Conservation (phyloP, 1,140 invertebrate species). For the Centruroides vittatus region DNA sequence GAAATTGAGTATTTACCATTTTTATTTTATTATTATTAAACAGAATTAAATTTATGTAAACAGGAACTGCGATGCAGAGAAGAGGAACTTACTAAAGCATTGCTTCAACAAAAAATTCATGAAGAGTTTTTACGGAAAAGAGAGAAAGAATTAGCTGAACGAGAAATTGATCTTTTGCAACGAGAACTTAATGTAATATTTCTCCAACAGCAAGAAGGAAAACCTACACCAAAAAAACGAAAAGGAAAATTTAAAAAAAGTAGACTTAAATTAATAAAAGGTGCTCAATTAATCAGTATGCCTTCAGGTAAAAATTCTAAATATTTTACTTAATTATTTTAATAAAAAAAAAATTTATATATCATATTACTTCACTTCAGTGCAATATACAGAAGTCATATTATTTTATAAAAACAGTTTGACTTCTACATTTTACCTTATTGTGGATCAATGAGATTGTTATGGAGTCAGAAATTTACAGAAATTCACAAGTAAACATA, state of each 20-base stretch:
- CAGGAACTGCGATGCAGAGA: constrained; percentile 87
- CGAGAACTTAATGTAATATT: constrained; percentile 65
- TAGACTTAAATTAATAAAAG: constrained; percentile 57
- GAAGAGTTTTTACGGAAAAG: constrained; percentile 72
- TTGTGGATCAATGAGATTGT: no score
- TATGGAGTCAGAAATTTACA: no score
- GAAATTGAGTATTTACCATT: no score
- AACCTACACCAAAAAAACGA: constrained; percentile 69
- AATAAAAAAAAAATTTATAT: no score
- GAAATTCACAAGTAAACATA: no score
- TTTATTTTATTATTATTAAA: not conserved
- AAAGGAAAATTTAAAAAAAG: constrained; percentile 75
- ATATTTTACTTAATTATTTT: no score
- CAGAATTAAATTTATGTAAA: constrained; percentile 13
- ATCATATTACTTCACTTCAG: no score
- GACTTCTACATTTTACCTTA: no score
- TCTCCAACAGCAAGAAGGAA: constrained; percentile 42
- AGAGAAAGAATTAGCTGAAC: constrained; percentile 68
- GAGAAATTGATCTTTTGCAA: constrained; percentile 76
- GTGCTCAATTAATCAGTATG: constrained; percentile 67
- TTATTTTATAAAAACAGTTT: no score
- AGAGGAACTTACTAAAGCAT: constrained; percentile 72
- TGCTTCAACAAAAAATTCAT: constrained; percentile 66
- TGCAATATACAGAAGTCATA: no score
- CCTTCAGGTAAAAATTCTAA: constrained; percentile 46